Base-by-base conservation (phyloP, 2,888 invertebrate species). In the Endomychus coccineus region DNA sequence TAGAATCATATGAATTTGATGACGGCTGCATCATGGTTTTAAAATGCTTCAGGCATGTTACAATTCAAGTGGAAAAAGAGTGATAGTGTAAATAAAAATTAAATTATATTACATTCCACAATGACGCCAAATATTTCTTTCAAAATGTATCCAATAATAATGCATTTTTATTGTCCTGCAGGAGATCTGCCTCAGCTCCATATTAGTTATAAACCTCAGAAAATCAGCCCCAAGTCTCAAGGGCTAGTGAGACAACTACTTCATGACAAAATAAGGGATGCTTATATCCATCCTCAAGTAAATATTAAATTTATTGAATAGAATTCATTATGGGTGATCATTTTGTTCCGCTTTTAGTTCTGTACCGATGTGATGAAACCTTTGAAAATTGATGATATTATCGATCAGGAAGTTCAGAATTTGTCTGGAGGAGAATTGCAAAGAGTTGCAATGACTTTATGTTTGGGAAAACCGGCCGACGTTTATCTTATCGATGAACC, bases 191-290 rank as follows among this genome's bases (percentile, higher is more conserved):
- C 97, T 0, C 82, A 86, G 54, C 70, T 99, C 47, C 90, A 96
- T 67, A 95, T 98, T 62, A 97, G 96, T 67, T 99, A 98, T 75
- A 98, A 98, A 68, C 98, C 98, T 27, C 98, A 98, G 73, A 99
- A 97, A 69, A 99, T 98, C 65, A 95, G 95, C 49, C 98, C 98
- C 3, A 97, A 94, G 69, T 90, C 89, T 37, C 86, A 89, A 60
- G 92, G 94, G 25, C 77, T 87, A 42, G 98, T 99, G 3, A 77
- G 94, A 28, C 85, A 87, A 58, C 70, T 98, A 57, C 71, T 98
- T 43, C 94, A 96, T 57, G 95, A 97, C 39, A 95, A 95, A 67
- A 96, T 99, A 55, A 77, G 95, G 42, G 97, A 97, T 70, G 91
- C 97, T 11, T 97, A 96, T 61, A 75, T 92, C 48, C 97, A 98